Evolutionary conservation across 1,140 invertebrate species (phyloP).

Genomic region (Pinna nobilis): DNA sequence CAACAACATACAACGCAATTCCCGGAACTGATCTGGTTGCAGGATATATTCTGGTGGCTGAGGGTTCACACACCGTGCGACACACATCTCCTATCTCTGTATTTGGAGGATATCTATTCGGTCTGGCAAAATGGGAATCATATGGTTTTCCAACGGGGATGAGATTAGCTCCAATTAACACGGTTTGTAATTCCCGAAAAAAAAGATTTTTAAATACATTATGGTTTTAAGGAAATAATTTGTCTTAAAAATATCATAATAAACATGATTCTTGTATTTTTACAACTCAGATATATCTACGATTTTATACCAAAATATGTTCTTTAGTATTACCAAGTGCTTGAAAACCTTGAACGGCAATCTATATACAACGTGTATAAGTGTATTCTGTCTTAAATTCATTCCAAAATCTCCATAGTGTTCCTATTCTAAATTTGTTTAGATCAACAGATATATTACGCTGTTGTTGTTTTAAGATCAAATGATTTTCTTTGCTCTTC

Average conservation of each 20-base stretch:
- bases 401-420: too few species aligned
- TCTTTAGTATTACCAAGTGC: too few species aligned
- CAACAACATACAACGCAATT: constrained; percentile 31
- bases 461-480: too few species aligned
- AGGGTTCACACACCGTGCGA: constrained; percentile 47
- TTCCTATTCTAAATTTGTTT: too few species aligned
- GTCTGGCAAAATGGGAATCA: constrained; percentile 42
- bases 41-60: constrained; percentile 14
- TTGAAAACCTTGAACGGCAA: too few species aligned
- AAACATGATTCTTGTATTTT: too few species aligned
- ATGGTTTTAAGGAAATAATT: not conserved
- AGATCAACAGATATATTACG: too few species aligned
- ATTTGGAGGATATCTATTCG: constrained; percentile 49
- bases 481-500: too few species aligned
- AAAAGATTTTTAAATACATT: constrained; percentile 28
- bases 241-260: not conserved
- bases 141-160: constrained; percentile 50
- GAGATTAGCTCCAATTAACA: constrained; percentile 46
- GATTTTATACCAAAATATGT: too few species aligned
- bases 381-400: too few species aligned
- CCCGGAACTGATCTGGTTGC: constrained; percentile 53
- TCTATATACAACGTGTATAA: too few species aligned
- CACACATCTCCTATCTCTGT: constrained; percentile 45
- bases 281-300: too few species aligned
- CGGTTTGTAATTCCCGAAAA: constrained; percentile 38